Evolutionary conservation across 1,140 invertebrate genomes (phyloP), one percentile per base, ranked within the genome.

Genomic region (Leptinotarsa undecemlineata): DNA sequence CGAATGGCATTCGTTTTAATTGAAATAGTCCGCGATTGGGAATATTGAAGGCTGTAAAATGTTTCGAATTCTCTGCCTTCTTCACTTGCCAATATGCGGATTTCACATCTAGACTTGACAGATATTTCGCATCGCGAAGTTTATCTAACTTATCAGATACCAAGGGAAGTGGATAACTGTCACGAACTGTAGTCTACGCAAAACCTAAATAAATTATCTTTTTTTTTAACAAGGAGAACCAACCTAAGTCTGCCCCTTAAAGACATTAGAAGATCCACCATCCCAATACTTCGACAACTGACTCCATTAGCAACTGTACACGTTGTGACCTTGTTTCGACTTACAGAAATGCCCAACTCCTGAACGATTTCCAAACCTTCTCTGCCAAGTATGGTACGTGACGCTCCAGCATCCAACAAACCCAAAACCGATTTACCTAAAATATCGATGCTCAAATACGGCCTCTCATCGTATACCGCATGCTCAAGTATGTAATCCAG

Each of bases 11-110:
- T 0, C 73, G 15, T 14, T 68, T 74, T 67, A 76, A 84, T 77
- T 80, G 75, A 70, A 77, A 85, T 17, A 76, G 51, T 3, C 76
- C 75, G 70, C 80, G 83, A 8, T 84, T 82, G 0, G 82, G 83
- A 0, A 85, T 83, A 4, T 84, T 81, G 71, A 88, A 88, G 0
- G 85, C 86, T 0, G 88, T 89, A 48, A 84, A 84, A 33, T 82
- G 78, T 57, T 76, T 78, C 33, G 78, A 82, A 0, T 21, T 57
- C 11, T n/a, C n/a, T n/a, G n/a, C n/a, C 15, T 86, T 23, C 0
- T 76, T 79, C 8, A 86, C 79, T 71, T 87, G 82, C 81, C 81
- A 83, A 67, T 80, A 84, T 0, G 80, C 82, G 78, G 75, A 76
- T 23, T 74, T 78, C 14, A 85, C 61, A 77, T 85, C 84, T 11